Evolutionary conservation across 2,113 vertebrate species (phyloP), one percentile per base, ranked within the genome.

Genomic region (Caracal caracal): DNA sequence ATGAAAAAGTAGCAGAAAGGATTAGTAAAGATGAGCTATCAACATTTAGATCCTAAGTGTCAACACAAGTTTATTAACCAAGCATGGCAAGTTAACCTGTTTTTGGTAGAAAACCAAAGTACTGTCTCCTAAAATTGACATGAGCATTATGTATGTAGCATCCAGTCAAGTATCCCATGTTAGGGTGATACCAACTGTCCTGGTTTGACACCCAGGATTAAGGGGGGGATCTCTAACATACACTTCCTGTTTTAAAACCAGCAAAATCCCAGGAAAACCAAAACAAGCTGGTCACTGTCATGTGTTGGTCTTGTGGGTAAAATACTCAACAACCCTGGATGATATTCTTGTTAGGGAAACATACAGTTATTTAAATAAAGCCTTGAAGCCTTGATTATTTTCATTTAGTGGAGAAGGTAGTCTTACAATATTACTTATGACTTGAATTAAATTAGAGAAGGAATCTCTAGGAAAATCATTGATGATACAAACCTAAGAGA

Each of bases 41-140:
- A 89, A 79, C 22, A 84, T 61, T 95, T 73, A 87, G 15, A 80
- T 85, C 51, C 83, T 30, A n/a, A 84, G 63, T 79, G 78, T 78
- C 83, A 75, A 65, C 37, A 35, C 59, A 70, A 68, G 63, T 90
- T 96, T n/a, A 51, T 51, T 78, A 90, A 79, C 10, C 61, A 89
- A 61, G 49, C 49, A 78, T 59, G 59, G 19, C 5, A 96, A 93
- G 11, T 8, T 79, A 78, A 71, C 49, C 63, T 17, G 40, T 40
- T 71, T 95, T 71, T 89, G 10, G 76, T 19, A 89, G 37, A 63
- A 61, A 78, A 90, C 9, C 15, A 63, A 89, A 43, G 47, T 71
- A 70, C 24, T 37, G 79, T 70, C 33, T 70, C 90, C 53, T 15
- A 49, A 43, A 19, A 84, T 1, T 35, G 51, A 59, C 5, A 30